These are phyloP conservation scores for Odiellus spinosus DNA, from an alignment of 2,888 invertebrate genomes.

Conservation along the genomic window DNA sequence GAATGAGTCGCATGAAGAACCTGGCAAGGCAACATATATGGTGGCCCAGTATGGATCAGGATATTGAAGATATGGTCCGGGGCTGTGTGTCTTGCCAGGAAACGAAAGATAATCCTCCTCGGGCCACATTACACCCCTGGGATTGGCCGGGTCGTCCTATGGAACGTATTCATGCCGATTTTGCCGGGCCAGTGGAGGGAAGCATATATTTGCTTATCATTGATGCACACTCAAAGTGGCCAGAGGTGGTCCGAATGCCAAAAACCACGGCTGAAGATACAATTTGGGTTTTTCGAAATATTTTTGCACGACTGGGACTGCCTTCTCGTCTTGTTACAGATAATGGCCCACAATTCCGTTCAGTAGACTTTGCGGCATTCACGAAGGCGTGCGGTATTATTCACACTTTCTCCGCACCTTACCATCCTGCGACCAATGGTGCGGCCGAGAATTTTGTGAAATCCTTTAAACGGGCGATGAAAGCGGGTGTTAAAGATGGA, in stretches of 20 bases:
- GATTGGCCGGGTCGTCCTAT: background rate
- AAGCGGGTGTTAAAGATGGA: background rate
- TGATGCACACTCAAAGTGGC: slow-evolving; percentile 13
- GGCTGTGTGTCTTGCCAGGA: background rate
- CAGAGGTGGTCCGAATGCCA: background rate
- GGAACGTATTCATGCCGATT: background rate
- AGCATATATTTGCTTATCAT: slow-evolving; percentile 3
- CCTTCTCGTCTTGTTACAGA: background rate
- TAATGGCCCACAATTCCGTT: slow-evolving; percentile 13
- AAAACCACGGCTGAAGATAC: background rate
- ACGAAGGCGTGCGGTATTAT: slow-evolving; percentile 3
- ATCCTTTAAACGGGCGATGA: slow-evolving; percentile 2
- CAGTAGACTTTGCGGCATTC: slow-evolving; percentile 20
- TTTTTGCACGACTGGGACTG: background rate
- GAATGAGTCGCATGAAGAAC: background rate
- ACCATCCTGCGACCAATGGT: slow-evolving; percentile 6
- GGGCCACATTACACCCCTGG: background rate
- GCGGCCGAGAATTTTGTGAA: slow-evolving; percentile 7
- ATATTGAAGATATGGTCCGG: background rate
- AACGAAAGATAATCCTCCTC: background rate
- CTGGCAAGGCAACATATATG: background rate
- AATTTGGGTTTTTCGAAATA: slow-evolving; percentile 10
- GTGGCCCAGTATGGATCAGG: background rate
- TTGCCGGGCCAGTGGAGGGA: background rate
- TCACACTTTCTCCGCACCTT: slow-evolving; percentile 3